Evolutionary conservation across 2,797 vertebrate genomes (phyloP), one percentile per base, ranked within the genome.

Genomic region (Oreochromis grahami): DNA sequence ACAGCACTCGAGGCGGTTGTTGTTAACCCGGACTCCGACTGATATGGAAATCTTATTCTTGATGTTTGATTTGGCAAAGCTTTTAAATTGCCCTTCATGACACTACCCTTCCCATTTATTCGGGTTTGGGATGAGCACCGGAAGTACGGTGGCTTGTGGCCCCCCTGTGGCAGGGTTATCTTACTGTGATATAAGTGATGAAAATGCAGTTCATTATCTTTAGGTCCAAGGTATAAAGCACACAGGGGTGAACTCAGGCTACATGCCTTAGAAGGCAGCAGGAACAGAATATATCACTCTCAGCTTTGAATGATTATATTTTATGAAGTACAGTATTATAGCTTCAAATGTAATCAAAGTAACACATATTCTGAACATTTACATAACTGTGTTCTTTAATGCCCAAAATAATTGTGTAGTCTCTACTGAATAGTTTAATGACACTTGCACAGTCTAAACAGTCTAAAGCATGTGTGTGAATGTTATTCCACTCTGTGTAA

Each of bases 131-230:
- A 26, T 43, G 21, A 70, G 48, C 48, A 50, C 48, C 8, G 2
- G 17, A 4, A 50, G 65, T 70, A 43, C 8, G 2, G 21, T 43
- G 21, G 21, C 38, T 65, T 38, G 7, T 65, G 34, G 34, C 60
- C 60, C 60, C 34, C 60, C 19, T 65, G 34, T 65, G 60, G 60
- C 60, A 65, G 34, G 34, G 34, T 38, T 65, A 38, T 21, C 34
- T 14, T 38, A 41, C 63, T 68, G 63, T 68, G 34, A 65, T 70
- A 68, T 81, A 86, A 83, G 68, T 29, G 43, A 83, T 81, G 51
- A 72, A 79, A 58, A 84, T 86, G 82, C 72, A 87, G 79, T 41
- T 68, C 13, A 68, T 90, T 88, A 87, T 79, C 45, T 65, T 55
- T 51, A 78, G 36, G 36, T 68, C 36, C 53, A 76, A 81, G 52